Conservation (phyloP, 2,888 invertebrate genomes). For the Nudaria mundana region DNA sequence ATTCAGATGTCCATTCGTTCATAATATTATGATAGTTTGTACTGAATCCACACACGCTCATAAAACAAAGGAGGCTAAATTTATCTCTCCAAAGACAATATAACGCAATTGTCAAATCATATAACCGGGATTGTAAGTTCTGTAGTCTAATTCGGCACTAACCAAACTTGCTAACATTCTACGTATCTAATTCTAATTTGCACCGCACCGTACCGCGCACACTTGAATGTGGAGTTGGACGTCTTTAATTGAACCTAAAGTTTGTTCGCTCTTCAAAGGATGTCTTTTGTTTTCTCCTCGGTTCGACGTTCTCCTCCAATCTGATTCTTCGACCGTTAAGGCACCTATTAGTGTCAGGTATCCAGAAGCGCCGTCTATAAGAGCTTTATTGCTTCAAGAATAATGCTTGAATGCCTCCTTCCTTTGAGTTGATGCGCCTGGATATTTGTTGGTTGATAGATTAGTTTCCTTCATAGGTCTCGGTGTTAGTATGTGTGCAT, state of each 20-base stretch:
- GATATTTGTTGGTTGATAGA: slow-evolving; percentile 2
- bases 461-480: neutral
- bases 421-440: slow-evolving; percentile 13
- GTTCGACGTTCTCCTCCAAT: slow-evolving; percentile 15
- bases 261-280: slow-evolving; percentile 26
- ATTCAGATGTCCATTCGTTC: too few species aligned
- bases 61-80: too few species aligned
- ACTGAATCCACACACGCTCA: too few species aligned
- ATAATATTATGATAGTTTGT: too few species aligned
- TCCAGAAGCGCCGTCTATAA: slow-evolving; percentile 39
- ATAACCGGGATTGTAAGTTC: neutral
- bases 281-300: slow-evolving; percentile 20
- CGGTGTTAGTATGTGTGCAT: neutral
- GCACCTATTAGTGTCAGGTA: slow-evolving; percentile 23
- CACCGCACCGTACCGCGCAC: too few species aligned
- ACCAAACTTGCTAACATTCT: neutral
- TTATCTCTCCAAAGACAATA: too few species aligned
- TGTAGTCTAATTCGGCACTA: slow-evolving; percentile 5
- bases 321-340: slow-evolving; percentile 26
- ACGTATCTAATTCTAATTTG: neutral
- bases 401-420: slow-evolving; percentile 17
- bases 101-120: neutral
- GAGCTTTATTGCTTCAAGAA: slow-evolving; percentile 33
- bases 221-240: slow-evolving; percentile 4
- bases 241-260: slow-evolving; percentile 26